Evolutionary conservation across 92 coral and sea anemone genomes (phyloP).

Genomic region (Zoanthus sansibaricus): DNA sequence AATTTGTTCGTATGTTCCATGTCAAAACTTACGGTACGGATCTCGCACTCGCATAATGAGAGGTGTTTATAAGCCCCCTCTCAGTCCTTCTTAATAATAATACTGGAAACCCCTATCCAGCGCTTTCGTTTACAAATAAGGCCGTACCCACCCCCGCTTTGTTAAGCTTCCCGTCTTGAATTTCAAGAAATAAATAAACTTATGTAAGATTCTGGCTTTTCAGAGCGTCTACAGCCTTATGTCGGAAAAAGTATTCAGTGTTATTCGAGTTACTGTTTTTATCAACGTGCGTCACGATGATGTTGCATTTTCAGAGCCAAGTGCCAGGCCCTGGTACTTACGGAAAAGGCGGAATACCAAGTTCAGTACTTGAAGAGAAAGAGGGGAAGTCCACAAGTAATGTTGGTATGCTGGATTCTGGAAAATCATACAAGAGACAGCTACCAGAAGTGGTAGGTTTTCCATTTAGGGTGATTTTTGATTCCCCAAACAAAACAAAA

Average conservation of each 20-base stretch:
- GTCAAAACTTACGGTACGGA: too few species aligned
- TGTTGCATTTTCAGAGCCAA: slow-evolving; percentile 67
- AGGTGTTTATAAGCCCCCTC: too few species aligned
- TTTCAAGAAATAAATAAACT: too few species aligned
- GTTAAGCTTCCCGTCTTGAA: too few species aligned
- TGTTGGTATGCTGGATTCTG: slow-evolving; percentile 96
- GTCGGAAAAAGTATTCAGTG: not conserved
- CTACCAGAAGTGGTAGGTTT: slow-evolving; percentile 94
- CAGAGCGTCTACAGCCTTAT: too few species aligned
- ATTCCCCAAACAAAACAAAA: not conserved
- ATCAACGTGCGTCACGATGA: not conserved
- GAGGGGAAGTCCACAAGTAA: slow-evolving; percentile 82
- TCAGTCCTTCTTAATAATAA: too few species aligned
- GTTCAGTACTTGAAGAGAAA: slow-evolving; percentile 89
- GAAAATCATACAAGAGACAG: slow-evolving; percentile 86
- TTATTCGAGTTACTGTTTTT: not conserved
- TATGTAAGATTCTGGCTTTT: too few species aligned
- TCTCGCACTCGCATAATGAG: too few species aligned
- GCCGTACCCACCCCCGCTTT: too few species aligned
- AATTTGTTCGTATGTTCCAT: too few species aligned
- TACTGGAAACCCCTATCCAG: too few species aligned
- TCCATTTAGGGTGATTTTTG: not conserved
- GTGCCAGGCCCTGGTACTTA: slow-evolving; percentile 99
- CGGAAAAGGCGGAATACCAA: slow-evolving; percentile 97
- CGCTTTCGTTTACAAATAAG: too few species aligned